Base-by-base conservation (phyloP, 1,140 invertebrate species). In the Diorhabda elongata region DNA sequence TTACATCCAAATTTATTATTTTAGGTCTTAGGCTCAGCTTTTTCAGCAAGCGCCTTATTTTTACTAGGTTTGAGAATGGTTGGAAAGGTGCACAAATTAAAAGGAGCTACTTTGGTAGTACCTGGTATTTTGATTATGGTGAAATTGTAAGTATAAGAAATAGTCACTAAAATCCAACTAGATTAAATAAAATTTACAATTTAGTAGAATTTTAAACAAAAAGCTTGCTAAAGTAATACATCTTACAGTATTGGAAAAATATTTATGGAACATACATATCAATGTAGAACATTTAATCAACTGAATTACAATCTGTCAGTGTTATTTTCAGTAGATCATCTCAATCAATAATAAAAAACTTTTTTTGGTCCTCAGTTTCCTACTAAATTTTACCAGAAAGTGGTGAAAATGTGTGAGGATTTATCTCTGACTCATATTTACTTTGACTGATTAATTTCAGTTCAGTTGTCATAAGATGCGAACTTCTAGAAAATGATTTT, bases 51-150 rank as follows among this genome's bases (percentile, higher is more conserved):
- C 42, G 95, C 97, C 1, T 81, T 98, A 7, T 98, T 98, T 80
- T 83, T 96, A 44, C 84, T 98, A 6, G 97, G 97, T 2, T 81
- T 97, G 4, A 88, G 92, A 79, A 96, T 98, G 91, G 94, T 97
- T n/a, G 95, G 95, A 5, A 93, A 94, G 83, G 88, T 95, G 56
- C 87, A 91, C 62, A 88, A 89, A 70, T 80, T 95, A 1, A 86
- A 87, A 77, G 93, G 93, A 3, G 84, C 88, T 3, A 90, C 89
- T 5, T 82, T 96, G 9, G 82, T 98, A 4, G 84, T 94, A 52
- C 93, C 95, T 2, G 89, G 91, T 69, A 89, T 98, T 63, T 84
- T 98, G 8, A 95, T 98, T 69, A 87, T 90, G 72, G 89, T 94
- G 4, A 98, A 98, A 85, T 85, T 95, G 88, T 94, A 86, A 89